Evolutionary conservation across 1,140 invertebrate genomes (phyloP).

Genomic region (Liolophura sinensis): DNA sequence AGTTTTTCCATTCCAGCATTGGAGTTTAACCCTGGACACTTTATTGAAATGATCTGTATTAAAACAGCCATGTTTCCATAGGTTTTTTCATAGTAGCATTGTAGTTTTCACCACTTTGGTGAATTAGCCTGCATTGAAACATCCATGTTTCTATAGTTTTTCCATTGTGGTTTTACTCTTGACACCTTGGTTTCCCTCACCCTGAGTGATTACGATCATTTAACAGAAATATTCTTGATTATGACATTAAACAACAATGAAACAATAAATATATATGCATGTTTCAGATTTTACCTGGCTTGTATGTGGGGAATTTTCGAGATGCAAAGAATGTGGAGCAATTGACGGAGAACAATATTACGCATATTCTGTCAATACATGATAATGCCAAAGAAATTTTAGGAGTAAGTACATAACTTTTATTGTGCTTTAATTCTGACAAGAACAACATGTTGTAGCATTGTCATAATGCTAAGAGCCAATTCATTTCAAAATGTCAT

Average conservation of each 20-base stretch:
- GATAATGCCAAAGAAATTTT: conserved; percentile 75
- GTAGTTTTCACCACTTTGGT: no score
- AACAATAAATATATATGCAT: conserved; percentile 7
- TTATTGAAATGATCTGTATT: no score
- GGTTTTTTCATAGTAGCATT: no score
- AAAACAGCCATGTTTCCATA: no score
- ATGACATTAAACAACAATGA: background rate
- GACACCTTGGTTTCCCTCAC: no score
- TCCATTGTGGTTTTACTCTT: no score
- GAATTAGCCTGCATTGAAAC: no score
- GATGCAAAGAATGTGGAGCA: conserved; percentile 91
- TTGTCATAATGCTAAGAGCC: background rate
- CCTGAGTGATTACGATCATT: background rate
- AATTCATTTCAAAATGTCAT: background rate
- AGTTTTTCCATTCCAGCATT: no score
- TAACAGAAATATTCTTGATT: background rate
- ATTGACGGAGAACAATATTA: conserved; percentile 86
- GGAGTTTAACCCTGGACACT: no score
- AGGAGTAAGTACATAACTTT: conserved; percentile 35
- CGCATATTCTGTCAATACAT: conserved; percentile 94
- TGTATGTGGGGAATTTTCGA: conserved; percentile 66
- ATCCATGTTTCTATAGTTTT: no score
- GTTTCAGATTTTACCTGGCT: conserved; percentile 55
- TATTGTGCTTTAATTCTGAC: no score
- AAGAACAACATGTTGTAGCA: background rate